Evolutionary conservation across 1,140 invertebrate genomes (phyloP).

Genomic region (Eueides isabella): DNA sequence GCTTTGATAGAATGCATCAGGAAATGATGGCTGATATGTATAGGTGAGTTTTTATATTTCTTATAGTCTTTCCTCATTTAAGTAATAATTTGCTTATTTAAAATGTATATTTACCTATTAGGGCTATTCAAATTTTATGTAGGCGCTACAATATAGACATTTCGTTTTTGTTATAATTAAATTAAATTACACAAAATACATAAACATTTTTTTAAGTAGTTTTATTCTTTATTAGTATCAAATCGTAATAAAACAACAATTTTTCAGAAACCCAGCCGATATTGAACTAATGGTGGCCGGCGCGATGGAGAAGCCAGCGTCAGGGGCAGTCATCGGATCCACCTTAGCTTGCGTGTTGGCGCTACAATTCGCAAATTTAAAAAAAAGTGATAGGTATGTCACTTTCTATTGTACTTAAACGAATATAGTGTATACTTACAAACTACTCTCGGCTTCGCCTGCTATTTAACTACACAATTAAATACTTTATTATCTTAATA

Average conservation of each 20-base stretch:
- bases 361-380: slow-evolving; percentile 89
- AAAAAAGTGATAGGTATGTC: slow-evolving; percentile 87
- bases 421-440: too few species aligned
- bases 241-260: background rate
- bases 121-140: background rate
- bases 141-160: too few species aligned
- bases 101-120: background rate
- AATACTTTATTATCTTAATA: too few species aligned
- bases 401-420: too few species aligned
- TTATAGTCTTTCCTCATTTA: background rate
- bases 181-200: too few species aligned
- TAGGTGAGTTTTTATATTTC: slow-evolving; percentile 64
- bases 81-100: background rate
- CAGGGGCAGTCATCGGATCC: slow-evolving; percentile 91
- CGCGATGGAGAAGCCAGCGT: slow-evolving; percentile 90
- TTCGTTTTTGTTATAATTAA: too few species aligned
- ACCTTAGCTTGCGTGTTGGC: slow-evolving; percentile 93
- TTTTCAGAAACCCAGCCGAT: slow-evolving; percentile 86
- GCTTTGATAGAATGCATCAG: slow-evolving; percentile 83
- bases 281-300: slow-evolving; percentile 94
- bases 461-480: too few species aligned
- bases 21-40: slow-evolving; percentile 86
- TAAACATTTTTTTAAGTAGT: too few species aligned
- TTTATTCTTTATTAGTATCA: background rate
- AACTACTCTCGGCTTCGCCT: too few species aligned